phyloP scores from a whole-genome alignment of 2,797 vertebrate species.

The Echeneis naucrates region DNA sequence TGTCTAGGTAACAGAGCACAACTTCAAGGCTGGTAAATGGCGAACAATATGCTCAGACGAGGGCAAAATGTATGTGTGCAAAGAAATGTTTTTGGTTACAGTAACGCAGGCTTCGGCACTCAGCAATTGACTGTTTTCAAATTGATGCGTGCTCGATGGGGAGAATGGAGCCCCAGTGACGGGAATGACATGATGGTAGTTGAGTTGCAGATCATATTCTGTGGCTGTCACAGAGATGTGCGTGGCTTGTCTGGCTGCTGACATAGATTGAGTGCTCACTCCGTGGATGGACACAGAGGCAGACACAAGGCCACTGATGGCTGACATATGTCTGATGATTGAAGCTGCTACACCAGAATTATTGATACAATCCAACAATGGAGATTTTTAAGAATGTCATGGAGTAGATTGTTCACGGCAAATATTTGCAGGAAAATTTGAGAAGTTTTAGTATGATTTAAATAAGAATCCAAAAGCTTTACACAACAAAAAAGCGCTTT shows the following conservation, averaged over 20 bases:
- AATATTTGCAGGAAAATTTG: background rate
- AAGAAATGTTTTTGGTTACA: slow-evolving; percentile 55
- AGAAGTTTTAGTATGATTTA: background rate
- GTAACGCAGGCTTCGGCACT: slow-evolving; percentile 62
- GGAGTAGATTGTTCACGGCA: slow-evolving; percentile 11
- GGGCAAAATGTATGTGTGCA: slow-evolving; percentile 35
- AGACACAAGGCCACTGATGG: slow-evolving; percentile 80
- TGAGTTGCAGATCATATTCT: slow-evolving; percentile 83
- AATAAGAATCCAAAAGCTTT: background rate
- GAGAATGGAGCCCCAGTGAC: slow-evolving; percentile 60
- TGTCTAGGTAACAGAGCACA: slow-evolving; percentile 42
- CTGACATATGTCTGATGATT: slow-evolving; percentile 78
- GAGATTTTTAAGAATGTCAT: slow-evolving; percentile 10
- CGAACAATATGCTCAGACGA: slow-evolving; percentile 36
- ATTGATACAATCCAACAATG: slow-evolving; percentile 57
- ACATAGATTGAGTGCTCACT: slow-evolving; percentile 84
- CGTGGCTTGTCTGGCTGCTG: slow-evolving; percentile 74
- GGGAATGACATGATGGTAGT: slow-evolving; percentile 73
- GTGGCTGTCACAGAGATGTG: slow-evolving; percentile 73
- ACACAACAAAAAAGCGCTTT: background rate
- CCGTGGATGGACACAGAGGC: slow-evolving; percentile 72
- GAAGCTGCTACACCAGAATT: slow-evolving; percentile 55
- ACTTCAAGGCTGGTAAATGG: slow-evolving; percentile 39
- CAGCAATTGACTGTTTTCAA: slow-evolving; percentile 68
- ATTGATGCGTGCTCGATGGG: slow-evolving; percentile 69